A percentile compares a stretch with the other conserved stretches of the same genome.
Evolutionary conservation across 2,113 vertebrate genomes (phyloP).

Genomic region (Varanus salvator): DNA sequence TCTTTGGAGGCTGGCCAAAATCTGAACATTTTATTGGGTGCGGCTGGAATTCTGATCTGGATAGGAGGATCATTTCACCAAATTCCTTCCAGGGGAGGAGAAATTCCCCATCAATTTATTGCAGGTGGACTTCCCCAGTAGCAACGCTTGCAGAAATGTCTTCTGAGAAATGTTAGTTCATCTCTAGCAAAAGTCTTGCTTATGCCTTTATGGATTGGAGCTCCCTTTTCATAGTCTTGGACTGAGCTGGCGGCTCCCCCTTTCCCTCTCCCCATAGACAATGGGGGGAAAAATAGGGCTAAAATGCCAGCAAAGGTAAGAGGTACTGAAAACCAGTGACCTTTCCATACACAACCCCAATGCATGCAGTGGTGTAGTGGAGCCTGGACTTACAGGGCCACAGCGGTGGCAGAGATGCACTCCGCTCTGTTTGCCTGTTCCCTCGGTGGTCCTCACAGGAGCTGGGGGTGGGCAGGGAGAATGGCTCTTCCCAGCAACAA

Average conservation of each 20-base stretch:
- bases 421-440: too few relatives aligned
- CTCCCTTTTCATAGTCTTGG: neutral
- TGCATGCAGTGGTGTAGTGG: neutral
- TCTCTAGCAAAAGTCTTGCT: neutral
- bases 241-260: neutral
- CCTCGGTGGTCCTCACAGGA: too few relatives aligned
- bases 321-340: neutral
- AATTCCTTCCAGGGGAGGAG: neutral
- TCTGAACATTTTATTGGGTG: neutral
- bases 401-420: too few relatives aligned
- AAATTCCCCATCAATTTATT: neutral
- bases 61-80: neutral
- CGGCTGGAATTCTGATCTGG: too few relatives aligned
- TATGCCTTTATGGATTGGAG: neutral
- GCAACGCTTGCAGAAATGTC: too few relatives aligned
- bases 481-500: too few relatives aligned
- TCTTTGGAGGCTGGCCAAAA: neutral
- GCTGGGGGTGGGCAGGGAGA: too few relatives aligned
- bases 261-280: too few relatives aligned
- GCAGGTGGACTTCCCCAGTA: too few relatives aligned
- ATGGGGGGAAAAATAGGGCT: neutral
- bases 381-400: too few relatives aligned
- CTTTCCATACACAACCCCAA: neutral
- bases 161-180: too few relatives aligned
- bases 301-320: neutral